phyloP scores from a whole-genome alignment of 2,113 vertebrate species.

The Lontra canadensis region DNA sequence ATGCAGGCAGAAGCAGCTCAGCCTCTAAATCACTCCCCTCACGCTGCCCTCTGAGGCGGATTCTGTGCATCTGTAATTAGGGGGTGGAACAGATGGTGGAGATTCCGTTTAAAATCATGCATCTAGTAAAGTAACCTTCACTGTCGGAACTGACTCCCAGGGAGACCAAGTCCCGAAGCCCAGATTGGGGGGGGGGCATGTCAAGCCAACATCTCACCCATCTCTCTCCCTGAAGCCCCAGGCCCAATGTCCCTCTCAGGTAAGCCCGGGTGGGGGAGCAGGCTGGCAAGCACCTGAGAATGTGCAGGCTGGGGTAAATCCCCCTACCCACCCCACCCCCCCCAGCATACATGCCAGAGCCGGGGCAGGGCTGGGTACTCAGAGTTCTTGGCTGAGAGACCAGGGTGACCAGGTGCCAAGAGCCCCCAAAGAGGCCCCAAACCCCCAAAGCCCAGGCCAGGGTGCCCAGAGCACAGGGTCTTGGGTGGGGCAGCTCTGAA shows the following conservation, averaged over 20 bases:
- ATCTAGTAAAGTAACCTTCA: conserved; percentile 90
- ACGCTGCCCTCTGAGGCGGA: conserved; percentile 85
- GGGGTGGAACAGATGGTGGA: conserved; percentile 89
- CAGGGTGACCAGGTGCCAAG: conserved; percentile 51
- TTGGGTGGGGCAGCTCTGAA: conserved; percentile 73
- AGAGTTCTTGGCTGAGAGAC: conserved; percentile 63
- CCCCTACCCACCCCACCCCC: not conserved
- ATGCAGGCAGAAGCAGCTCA: conserved; percentile 78
- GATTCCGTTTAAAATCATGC: conserved; percentile 89
- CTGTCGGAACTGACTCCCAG: conserved; percentile 84
- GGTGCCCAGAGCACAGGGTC: conserved; percentile 60
- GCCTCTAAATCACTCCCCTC: conserved; percentile 88
- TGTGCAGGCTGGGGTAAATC: conserved; percentile 1
- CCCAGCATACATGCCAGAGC: not conserved
- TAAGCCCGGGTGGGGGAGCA: not conserved
- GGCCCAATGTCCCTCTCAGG: conserved; percentile 53
- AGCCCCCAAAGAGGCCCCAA: conserved; percentile 35
- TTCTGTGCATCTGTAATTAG: conserved; percentile 87
- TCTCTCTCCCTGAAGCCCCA: not conserved
- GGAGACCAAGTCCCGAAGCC: conserved; percentile 69
- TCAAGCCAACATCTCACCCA: conserved; percentile 38
- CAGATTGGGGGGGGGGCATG: not conserved
- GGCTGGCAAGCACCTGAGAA: conserved; percentile 18
- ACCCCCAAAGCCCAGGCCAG: conserved; percentile 44
- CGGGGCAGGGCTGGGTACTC: conserved; percentile 39